Evolutionary conservation across 2,113 vertebrate genomes (phyloP).

Genomic region (Tamias sibiricus): DNA sequence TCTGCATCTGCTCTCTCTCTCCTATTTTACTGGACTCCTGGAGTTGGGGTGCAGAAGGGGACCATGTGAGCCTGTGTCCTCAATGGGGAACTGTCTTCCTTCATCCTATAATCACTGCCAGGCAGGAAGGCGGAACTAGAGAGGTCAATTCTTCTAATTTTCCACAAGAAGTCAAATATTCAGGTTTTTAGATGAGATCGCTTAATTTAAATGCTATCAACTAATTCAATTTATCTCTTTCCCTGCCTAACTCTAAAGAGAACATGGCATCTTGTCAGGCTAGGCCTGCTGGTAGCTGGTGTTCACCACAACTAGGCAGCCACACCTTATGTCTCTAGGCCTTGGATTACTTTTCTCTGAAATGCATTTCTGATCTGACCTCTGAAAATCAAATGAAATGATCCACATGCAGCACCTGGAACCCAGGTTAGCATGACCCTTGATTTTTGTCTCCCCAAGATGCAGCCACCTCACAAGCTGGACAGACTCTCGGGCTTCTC

Average conservation of each 20-base stretch:
- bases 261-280: neutral
- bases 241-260: neutral
- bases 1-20: neutral
- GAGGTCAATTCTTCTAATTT: neutral
- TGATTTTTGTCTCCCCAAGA: neutral
- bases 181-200: neutral
- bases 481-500: too few species aligned
- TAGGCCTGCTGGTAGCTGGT: neutral
- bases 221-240: neutral
- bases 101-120: neutral
- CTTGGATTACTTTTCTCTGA: neutral
- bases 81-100: too few species aligned
- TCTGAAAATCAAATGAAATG: neutral
- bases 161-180: neutral
- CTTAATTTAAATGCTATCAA: neutral
- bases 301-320: neutral
- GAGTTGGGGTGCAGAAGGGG: neutral
- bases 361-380: neutral
- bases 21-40: too few species aligned
- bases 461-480: neutral
- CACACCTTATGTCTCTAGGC: neutral
- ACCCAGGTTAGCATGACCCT: too few species aligned
- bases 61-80: neutral
- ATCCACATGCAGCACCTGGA: fast-evolving
- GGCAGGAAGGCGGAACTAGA: too few species aligned